Percentiles rank a stretch among this genome's conserved stretches.
Evolutionary conservation across 2,888 invertebrate species (phyloP).

Genomic region (Muscina levida): DNA sequence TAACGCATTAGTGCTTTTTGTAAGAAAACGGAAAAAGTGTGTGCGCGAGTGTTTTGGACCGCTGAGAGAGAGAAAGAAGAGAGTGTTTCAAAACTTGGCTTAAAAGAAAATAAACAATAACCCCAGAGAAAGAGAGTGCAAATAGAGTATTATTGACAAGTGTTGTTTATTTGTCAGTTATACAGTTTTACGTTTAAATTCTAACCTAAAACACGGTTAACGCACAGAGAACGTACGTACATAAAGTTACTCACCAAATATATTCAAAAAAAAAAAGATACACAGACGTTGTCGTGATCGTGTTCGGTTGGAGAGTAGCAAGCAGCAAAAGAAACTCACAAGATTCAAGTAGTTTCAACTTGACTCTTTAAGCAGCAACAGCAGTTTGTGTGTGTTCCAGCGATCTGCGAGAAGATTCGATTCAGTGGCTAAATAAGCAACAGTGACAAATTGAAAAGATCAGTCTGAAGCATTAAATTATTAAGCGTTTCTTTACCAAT

Average conservation of each 20-base stretch:
- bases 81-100: conserved; percentile 61
- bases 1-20: conserved; percentile 14
- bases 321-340: conserved; percentile 37
- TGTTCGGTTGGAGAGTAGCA: too few relatives aligned
- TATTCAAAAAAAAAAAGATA: conserved; percentile 23
- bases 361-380: conserved; percentile 56
- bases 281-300: conserved; percentile 24
- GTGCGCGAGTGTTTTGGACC: conserved; percentile 12
- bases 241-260: not conserved
- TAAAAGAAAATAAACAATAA: conserved; percentile 53
- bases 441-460: conserved; percentile 40
- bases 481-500: conserved; percentile 61
- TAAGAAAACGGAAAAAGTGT: conserved; percentile 8
- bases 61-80: conserved; percentile 30
- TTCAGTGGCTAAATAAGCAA: conserved; percentile 35
- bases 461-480: conserved; percentile 51
- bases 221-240: conserved; percentile 39
- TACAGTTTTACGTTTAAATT: conserved; percentile 20
- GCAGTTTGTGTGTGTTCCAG: conserved; percentile 12
- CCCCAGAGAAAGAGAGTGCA: conserved; percentile 58
- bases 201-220: conserved; percentile 32
- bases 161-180: conserved; percentile 58
- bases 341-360: conserved; percentile 48
- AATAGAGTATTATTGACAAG: conserved; percentile 57
- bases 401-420: conserved; percentile 29